Percentiles rank a stretch among this genome's conserved stretches.
phyloP scores from a whole-genome alignment of 2,113 vertebrate genomes.

The Seriola aureovittata region DNA sequence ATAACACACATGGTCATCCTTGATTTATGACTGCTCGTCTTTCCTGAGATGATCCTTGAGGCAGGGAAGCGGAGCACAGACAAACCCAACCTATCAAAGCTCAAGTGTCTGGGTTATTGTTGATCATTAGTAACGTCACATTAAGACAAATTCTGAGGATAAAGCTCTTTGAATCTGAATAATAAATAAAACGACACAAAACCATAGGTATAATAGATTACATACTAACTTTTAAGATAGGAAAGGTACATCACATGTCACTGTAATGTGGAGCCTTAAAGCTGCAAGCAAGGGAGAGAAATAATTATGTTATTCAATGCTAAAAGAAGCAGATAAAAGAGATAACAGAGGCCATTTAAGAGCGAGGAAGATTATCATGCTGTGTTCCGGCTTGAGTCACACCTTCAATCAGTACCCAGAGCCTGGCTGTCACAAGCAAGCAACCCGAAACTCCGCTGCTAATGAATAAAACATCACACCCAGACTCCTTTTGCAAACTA shows the following conservation, averaged over 20 bases:
- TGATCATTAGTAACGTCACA: conserved; percentile 23
- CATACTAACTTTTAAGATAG: background rate
- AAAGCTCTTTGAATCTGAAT: background rate
- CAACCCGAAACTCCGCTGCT: conserved; percentile 55
- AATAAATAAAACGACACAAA: background rate
- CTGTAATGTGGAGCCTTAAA: background rate
- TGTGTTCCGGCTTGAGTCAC: conserved; percentile 39
- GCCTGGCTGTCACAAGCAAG: conserved; percentile 43
- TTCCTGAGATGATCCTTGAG: conserved; percentile 55
- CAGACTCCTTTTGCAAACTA: conserved; percentile 47
- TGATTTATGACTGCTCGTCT: conserved; percentile 67
- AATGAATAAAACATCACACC: conserved; percentile 78
- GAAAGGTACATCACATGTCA: background rate
- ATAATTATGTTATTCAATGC: background rate
- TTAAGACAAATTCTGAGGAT: conserved; percentile 4
- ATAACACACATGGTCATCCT: conserved; percentile 49
- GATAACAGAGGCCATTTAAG: background rate
- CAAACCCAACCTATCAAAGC: conserved; percentile 19
- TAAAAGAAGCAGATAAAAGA: background rate
- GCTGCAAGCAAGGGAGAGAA: background rate
- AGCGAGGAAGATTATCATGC: conserved; percentile 16
- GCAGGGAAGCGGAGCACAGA: conserved; percentile 30
- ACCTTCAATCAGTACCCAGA: conserved; percentile 44
- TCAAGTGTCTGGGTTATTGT: conserved; percentile 5
- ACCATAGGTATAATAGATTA: background rate